A percentile compares a stretch with the other conserved stretches of the same genome.
These are phyloP conservation scores for Mactra quadrangularis DNA, from an alignment of 1,140 invertebrate genomes.

Conservation along the genomic window DNA sequence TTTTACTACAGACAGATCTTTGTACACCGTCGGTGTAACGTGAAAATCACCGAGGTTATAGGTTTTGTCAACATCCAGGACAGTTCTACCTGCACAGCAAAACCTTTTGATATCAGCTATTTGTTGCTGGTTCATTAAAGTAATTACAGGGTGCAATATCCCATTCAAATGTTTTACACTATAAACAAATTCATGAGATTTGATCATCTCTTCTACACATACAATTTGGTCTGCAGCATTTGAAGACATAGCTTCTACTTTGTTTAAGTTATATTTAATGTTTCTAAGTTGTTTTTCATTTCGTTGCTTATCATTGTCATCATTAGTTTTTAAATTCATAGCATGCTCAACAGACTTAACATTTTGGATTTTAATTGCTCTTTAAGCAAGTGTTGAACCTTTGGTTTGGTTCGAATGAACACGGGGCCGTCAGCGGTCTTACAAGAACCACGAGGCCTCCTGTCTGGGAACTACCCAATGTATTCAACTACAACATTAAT, in stretches of 20 bases:
- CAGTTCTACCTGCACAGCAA: conserved; percentile 24
- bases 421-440: not conserved
- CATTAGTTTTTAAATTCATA: conserved; percentile 6
- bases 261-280: not conserved
- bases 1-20: conserved; percentile 26
- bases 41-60: conserved; percentile 32
- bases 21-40: conserved; percentile 39
- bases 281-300: conserved; percentile 38
- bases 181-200: conserved; percentile 24
- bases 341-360: not conserved
- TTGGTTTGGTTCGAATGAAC: not conserved
- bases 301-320: conserved; percentile 13
- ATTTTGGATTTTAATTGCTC: conserved; percentile 5
- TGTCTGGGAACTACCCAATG: conserved; percentile 25
- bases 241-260: not conserved
- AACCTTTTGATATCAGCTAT: conserved; percentile 36
- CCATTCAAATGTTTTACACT: conserved; percentile 31
- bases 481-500: conserved; percentile 25
- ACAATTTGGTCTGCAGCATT: conserved; percentile 21
- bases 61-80: conserved; percentile 41
- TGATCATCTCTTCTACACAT: conserved; percentile 25
- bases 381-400: not conserved
- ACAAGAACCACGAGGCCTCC: not conserved
- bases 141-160: conserved; percentile 3
- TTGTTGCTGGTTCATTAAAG: conserved; percentile 29